Evolutionary conservation across 1,140 invertebrate genomes (phyloP).

Genomic region (Akabosia matsudoensis): DNA sequence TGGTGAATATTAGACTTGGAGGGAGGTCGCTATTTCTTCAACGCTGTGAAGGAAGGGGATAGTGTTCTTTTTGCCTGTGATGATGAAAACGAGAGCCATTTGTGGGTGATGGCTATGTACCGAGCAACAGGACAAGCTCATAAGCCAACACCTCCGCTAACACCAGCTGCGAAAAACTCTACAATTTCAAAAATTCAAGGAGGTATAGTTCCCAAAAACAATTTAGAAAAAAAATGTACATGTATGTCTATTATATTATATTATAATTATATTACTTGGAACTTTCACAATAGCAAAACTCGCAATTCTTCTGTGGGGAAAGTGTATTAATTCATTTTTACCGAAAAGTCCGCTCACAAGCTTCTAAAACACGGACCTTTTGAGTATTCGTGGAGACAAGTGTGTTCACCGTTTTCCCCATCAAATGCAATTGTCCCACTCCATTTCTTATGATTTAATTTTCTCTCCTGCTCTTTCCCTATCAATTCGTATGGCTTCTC

Average conservation of each 20-base stretch:
- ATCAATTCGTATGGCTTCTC: no score
- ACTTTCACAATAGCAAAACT: no score
- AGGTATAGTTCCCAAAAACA: constrained; percentile 56
- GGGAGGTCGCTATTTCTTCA: constrained; percentile 92
- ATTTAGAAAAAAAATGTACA: no score
- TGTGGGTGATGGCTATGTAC: constrained; percentile 99
- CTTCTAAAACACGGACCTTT: no score
- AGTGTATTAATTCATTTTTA: no score
- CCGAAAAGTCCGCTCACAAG: no score
- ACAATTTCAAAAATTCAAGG: constrained; percentile 85
- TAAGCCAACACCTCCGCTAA: constrained; percentile 91
- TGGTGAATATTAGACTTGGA: constrained; percentile 64
- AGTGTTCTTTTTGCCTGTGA: constrained; percentile 94
- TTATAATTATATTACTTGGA: no score
- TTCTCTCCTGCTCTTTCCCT: no score
- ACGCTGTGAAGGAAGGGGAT: constrained; percentile 96
- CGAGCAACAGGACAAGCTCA: constrained; percentile 97
- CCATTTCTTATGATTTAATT: neutral
- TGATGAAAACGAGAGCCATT: constrained; percentile 95
- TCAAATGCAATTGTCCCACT: no score
- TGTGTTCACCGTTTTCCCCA: neutral
- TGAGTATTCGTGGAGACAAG: no score
- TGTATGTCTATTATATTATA: no score
- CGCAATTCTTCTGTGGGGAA: no score
- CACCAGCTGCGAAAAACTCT: constrained; percentile 77